Evolutionary conservation across 2,888 invertebrate species (phyloP).

Genomic region (Himalopsyche japonica): DNA sequence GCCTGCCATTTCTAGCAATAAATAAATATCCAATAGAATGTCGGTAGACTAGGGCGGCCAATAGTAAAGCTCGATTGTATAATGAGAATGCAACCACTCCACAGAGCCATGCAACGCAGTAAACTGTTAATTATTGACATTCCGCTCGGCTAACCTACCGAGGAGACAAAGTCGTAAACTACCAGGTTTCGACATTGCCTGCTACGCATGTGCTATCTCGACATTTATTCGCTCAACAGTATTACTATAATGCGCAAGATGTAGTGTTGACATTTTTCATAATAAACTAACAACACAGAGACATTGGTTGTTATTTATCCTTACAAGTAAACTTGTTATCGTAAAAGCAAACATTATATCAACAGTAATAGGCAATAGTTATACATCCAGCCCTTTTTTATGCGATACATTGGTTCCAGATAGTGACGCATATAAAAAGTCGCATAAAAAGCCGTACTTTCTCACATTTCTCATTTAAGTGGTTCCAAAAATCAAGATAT

Average conservation of each 20-base stretch:
- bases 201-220: background rate
- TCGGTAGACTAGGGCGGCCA: background rate
- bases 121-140: background rate
- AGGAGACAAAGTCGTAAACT: background rate
- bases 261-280: background rate
- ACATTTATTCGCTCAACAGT: background rate
- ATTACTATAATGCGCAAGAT: background rate
- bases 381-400: no score
- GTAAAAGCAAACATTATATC: no score
- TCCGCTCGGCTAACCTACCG: background rate
- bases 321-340: background rate
- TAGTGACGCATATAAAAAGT: no score
- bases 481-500: no score
- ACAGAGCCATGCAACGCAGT: background rate
- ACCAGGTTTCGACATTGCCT: background rate
- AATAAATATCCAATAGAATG: constrained; percentile 1
- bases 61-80: background rate
- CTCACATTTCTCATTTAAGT: no score
- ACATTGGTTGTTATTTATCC: background rate
- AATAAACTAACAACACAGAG: background rate
- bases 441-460: no score
- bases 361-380: no score
- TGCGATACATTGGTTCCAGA: no score
- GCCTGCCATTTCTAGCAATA: background rate
- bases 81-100: background rate